Evolutionary conservation across 2,888 invertebrate genomes (phyloP), one percentile per base, ranked within the genome.

Genomic region (Cyaniris semiargus): DNA sequence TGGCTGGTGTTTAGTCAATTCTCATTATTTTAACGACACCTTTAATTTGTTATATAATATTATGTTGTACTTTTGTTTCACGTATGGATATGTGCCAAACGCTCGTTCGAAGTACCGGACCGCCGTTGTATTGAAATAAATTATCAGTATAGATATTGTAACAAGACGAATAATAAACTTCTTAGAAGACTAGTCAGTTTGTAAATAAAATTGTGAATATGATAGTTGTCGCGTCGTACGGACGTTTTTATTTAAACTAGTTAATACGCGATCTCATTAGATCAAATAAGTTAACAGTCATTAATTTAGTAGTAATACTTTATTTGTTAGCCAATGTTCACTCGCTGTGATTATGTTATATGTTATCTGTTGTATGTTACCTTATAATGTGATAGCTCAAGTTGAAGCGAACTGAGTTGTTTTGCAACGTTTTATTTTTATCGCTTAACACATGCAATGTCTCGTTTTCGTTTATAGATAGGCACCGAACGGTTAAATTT

Each of bases 251-350:
- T 91, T 91, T 90, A 88, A 89, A 90, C 86, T 92, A 93, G 92
- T 83, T 83, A 91, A 90, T 92, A 92, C 84, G 86, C 86, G 93
- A 94, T 94, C 94, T 94, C 94, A 93, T 89, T 94, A 93, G 92
- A 89, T 92, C 90, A 85, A 85, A 89, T 93, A 93, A 93, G 92
- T 88, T 93, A 91, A 83, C 91, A 92, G 91, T 93, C 92, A 92
- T 90, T 92, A 92, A 90, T 89, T 90, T 92, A 92, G 92, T 86
- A 82, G 88, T 93, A 92, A 88, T 85, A 90, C 85, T 89, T 93
- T 92, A 86, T 93, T 93, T 93, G 93, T 93, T 94, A 94, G 94
- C 91, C 91, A 93, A 93, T 93, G 90, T 93, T 92, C 93, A 90
- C 91, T 90, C 83, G 91, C 92, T 94, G 93, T 94, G 93, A 93